A percentile compares a stretch with the other conserved stretches of the same genome.
These are phyloP conservation scores for Mythimna impura DNA, from an alignment of 2,888 invertebrate genomes.

Conservation along the genomic window DNA sequence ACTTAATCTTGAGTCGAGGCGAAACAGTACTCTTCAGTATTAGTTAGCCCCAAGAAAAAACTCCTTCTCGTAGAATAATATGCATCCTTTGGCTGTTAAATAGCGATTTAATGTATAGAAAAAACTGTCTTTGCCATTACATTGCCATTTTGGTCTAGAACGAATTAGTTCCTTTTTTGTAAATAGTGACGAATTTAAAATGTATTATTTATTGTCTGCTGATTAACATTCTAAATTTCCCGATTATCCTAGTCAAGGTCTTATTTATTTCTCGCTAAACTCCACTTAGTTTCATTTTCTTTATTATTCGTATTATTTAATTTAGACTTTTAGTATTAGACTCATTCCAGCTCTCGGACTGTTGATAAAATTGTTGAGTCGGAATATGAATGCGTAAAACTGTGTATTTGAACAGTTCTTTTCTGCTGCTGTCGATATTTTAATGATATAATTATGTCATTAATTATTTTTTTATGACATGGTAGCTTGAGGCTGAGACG, in stretches of 20 bases:
- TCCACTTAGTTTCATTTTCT: constrained; percentile 81
- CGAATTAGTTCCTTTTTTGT: constrained; percentile 89
- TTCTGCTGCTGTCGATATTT: constrained; percentile 61
- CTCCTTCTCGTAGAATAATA: constrained; percentile 74
- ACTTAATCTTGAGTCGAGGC: constrained; percentile 68
- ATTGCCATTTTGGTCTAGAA: constrained; percentile 90
- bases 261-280: constrained; percentile 84
- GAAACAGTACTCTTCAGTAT: constrained; percentile 68
- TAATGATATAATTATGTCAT: constrained; percentile 51
- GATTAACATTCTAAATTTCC: constrained; percentile 85
- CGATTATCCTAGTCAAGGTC: constrained; percentile 89
- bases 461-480: constrained; percentile 54
- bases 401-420: constrained; percentile 64
- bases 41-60: constrained; percentile 70
- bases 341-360: constrained; percentile 81
- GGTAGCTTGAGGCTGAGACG: constrained; percentile 75
- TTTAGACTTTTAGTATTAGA: constrained; percentile 81
- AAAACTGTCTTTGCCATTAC: constrained; percentile 87
- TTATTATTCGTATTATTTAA: constrained; percentile 80
- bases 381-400: constrained; percentile 67
- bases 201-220: constrained; percentile 86
- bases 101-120: constrained; percentile 80
- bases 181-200: constrained; percentile 88
- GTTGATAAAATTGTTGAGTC: constrained; percentile 83
- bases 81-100: constrained; percentile 82